A percentile compares a stretch with the other conserved stretches of the same genome.
These are phyloP conservation scores for Rhimphoctona megacephalus DNA, from an alignment of 2,888 invertebrate genomes.

Conservation along the genomic window DNA sequence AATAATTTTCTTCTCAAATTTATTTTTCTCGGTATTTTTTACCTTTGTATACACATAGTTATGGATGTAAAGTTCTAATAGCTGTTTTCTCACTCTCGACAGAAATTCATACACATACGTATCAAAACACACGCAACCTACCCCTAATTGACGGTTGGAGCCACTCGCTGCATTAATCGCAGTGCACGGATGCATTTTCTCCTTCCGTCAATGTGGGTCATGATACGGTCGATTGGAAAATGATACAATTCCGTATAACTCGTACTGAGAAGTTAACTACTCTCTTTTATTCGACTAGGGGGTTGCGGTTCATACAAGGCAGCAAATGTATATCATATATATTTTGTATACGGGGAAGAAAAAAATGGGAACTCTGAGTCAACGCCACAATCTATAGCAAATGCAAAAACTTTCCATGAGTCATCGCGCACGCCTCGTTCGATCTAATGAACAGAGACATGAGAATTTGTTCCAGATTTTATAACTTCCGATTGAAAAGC, in stretches of 20 bases:
- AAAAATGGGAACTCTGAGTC: conserved; percentile 36
- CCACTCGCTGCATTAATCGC: conserved; percentile 46
- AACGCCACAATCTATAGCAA: conserved; percentile 27
- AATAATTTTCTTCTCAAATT: not conserved
- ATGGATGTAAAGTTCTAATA: not conserved
- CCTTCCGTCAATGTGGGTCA: conserved; percentile 62
- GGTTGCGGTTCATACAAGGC: conserved; percentile 14
- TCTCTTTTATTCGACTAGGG: conserved; percentile 15
- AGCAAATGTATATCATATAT: not conserved
- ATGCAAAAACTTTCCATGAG: conserved; percentile 24
- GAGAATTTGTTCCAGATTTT: not conserved
- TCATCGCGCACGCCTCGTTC: conserved; percentile 2
- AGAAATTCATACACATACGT: not conserved
- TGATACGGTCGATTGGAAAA: conserved; percentile 59
- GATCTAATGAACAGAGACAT: not conserved
- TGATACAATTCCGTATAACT: not conserved
- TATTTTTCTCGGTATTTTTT: not conserved
- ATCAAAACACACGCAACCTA: conserved; percentile 14
- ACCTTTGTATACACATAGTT: not conserved
- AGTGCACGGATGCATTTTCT: conserved; percentile 39
- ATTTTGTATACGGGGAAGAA: not conserved
- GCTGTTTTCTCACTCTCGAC: not conserved
- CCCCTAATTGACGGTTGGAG: conserved; percentile 7
- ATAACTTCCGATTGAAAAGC: not conserved
- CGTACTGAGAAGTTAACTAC: conserved; percentile 9